Base-by-base conservation (phyloP, 2,797 vertebrate species). In the Mallotus villosus region DNA sequence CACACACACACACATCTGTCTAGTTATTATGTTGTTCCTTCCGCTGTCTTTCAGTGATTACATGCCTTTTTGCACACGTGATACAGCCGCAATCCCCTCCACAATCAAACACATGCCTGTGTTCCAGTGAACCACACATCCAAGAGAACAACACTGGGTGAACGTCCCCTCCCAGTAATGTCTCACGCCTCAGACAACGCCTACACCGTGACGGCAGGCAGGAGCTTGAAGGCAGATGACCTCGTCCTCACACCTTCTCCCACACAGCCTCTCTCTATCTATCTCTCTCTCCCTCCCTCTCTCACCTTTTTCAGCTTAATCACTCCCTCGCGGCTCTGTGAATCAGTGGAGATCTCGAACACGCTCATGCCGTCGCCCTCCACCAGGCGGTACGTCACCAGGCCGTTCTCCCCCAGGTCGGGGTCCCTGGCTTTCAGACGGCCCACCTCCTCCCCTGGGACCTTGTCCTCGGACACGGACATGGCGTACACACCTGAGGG, bases 281-380 rank as follows among this genome's bases (percentile, higher is more conserved):
- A n/a, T 29, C 11, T 21, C 29, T 21, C 22, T 4, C 68, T 17
- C 29, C 21, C 55, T 5, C 5, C 37, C 19, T 24, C 25, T 25
- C 82, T 82, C 83, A 98, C 97, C 95, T 98, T 98, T 87, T 95
- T 98, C 67, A 99, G 94, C 79, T 98, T 99, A 72, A 99, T 92
- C 59, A 99, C 95, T 0, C 96, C 97, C 84, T 99, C 97, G 76
- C 96, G 95, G 72, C 96, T 98, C 87, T 97, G 94, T 0, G 97
- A 98, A 88, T 99, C 96, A 0, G 96, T 97, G 67, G 89, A 92
- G 81, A 99, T 94, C 76, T 99, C 97, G 71, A 99, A 99, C 84
- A 94, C 67, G 63, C 90, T 90, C 71, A 95, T 83, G 0, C 97
- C 97, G 0, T 99, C 97, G 34, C 97, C 97, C 5, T 99, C 97